Base-by-base conservation (phyloP, 2,888 invertebrate genomes). In the Orthonychiurus folsomi region DNA sequence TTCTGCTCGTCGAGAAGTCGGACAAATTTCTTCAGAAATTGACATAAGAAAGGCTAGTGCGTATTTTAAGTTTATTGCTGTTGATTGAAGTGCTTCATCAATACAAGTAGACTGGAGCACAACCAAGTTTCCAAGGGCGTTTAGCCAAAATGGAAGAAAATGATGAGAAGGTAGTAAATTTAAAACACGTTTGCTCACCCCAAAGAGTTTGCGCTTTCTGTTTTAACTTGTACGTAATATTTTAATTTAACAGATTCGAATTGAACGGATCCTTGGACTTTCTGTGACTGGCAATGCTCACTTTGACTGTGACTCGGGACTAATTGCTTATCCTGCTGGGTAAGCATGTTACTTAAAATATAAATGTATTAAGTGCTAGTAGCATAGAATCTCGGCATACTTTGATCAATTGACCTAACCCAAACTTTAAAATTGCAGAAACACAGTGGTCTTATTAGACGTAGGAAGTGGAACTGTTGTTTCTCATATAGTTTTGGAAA, bases 261-360 rank as follows among this genome's bases (percentile, higher is more conserved):
- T 96, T 79, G 95, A 96, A 82, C 85, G 86, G 75, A 93, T 96
- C 64, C 83, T 95, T 74, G 96, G 96, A 71, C 83, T 95, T 75
- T 95, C 95, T n/a, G 92, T 93, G 64, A 84, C 87, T 76, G 90
- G 87, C 78, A 94, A 93, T 81, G 90, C 94, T 71, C 90, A 92
- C 24, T 82, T 96, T 73, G 89, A 88, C 79, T 90, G 88, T 77
- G 91, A 94, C 76, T 87, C 87, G 66, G 93, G 93, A 75, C 82
- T 88, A 63, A 85, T 96, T 74, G 94, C 94, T 21, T 96, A 96
- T 83, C 93, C 95, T 63, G 95, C 95, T 74, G 95, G 95, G 95
- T 95, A 78, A 88, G 12, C 1, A 60, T 54, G 18, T 37, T 24
- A 2, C 25, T 50, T 52, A 9, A 9, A 12, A 21, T 52, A n/a